Evolutionary conservation across 2,797 vertebrate species (phyloP).

Genomic region (Acropternis orthonyx): DNA sequence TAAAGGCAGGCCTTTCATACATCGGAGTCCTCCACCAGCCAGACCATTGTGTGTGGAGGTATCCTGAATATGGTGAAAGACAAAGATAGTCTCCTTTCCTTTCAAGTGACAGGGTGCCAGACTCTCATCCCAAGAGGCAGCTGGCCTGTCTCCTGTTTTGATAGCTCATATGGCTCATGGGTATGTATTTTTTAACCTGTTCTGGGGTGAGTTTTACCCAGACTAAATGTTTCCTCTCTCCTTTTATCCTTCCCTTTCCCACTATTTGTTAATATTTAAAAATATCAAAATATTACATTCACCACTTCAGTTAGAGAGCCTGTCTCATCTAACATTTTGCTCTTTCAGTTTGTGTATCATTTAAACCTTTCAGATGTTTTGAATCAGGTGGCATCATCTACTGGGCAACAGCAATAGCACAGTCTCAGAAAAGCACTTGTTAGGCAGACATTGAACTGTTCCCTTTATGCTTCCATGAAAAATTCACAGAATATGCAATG

Average conservation of each 20-base stretch:
- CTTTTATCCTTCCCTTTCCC: background rate
- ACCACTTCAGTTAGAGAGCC: background rate
- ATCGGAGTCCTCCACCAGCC: background rate
- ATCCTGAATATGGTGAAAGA: background rate
- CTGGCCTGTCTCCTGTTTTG: background rate
- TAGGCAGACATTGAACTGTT: background rate
- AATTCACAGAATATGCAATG: background rate
- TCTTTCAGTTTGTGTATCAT: background rate
- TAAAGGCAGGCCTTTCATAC: background rate
- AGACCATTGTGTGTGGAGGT: background rate
- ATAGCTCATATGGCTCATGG: background rate
- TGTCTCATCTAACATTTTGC: background rate
- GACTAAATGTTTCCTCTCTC: background rate
- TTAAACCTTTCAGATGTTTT: background rate
- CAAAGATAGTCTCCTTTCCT: background rate
- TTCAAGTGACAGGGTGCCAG: background rate
- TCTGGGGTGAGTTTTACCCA: background rate
- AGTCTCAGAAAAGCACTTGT: background rate
- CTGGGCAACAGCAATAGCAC: background rate
- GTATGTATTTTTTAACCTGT: background rate
- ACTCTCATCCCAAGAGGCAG: background rate
- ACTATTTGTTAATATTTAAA: background rate
- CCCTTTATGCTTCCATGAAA: background rate
- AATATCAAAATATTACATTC: background rate
- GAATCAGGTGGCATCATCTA: background rate